Conservation (phyloP, 2,113 vertebrate genomes). For the Chinchilla lanigera region DNA sequence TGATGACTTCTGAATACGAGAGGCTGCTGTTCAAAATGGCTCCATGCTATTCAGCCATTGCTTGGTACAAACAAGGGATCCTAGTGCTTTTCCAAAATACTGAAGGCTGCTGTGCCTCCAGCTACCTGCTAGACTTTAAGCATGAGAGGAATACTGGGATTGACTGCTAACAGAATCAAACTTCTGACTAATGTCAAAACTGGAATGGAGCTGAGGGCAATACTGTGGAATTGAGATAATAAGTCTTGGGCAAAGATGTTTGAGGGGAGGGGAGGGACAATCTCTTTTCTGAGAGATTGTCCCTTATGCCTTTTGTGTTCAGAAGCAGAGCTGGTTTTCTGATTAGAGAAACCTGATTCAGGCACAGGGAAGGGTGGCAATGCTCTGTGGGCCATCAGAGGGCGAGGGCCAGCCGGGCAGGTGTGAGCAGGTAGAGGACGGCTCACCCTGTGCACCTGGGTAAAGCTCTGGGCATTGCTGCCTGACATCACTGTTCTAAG, state of each 20-base stretch:
- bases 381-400: background rate
- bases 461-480: background rate
- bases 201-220: background rate
- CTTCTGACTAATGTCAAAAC: background rate
- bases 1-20: background rate
- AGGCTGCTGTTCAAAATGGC: background rate
- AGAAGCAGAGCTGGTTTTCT: background rate
- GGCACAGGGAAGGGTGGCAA: background rate
- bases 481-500: background rate
- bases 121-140: no score
- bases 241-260: accelerated
- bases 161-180: background rate
- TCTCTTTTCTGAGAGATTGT: background rate
- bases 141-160: background rate
- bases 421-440: background rate
- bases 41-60: background rate
- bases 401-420: background rate
- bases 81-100: background rate
- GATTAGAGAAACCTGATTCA: background rate
- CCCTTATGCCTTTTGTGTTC: background rate
- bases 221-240: background rate
- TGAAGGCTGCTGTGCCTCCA: background rate
- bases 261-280: accelerated
- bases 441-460: accelerated
- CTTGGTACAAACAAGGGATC: background rate